Conservation (phyloP, 1,140 invertebrate species). For the Aphis gossypii region DNA sequence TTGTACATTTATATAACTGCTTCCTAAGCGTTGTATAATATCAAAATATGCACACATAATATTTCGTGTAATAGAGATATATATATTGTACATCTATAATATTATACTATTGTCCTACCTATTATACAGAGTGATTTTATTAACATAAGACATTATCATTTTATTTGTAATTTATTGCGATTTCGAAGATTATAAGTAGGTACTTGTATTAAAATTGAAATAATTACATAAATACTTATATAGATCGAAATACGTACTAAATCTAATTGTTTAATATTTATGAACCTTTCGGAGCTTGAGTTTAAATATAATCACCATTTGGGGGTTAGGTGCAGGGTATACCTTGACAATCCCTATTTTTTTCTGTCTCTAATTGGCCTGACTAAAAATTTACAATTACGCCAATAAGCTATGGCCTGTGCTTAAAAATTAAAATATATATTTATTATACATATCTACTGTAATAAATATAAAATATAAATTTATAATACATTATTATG, state of each 20-base stretch:
- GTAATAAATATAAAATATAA: too few species aligned
- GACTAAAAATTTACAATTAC: too few species aligned
- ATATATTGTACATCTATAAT: neutral
- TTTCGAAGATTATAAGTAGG: neutral
- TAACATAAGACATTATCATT: neutral
- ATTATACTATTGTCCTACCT: neutral
- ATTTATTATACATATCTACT: too few species aligned
- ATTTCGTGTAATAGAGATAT: neutral
- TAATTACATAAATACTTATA: neutral
- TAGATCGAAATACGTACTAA: neutral
- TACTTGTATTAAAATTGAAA: neutral
- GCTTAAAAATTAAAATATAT: too few species aligned
- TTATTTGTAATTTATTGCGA: neutral
- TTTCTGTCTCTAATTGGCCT: too few species aligned
- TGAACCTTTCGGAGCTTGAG: neutral
- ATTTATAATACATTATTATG: too few species aligned
- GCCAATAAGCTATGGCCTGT: too few species aligned
- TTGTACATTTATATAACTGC: neutral
- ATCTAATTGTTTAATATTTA: neutral
- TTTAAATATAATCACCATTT: too few species aligned
- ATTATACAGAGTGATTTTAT: neutral
- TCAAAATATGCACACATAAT: neutral
- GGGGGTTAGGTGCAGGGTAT: too few species aligned
- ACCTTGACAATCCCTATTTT: too few species aligned
- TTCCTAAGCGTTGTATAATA: slow-evolving; percentile 20